Conservation (phyloP, 2,113 vertebrate genomes). For the Eulemur macaco region DNA sequence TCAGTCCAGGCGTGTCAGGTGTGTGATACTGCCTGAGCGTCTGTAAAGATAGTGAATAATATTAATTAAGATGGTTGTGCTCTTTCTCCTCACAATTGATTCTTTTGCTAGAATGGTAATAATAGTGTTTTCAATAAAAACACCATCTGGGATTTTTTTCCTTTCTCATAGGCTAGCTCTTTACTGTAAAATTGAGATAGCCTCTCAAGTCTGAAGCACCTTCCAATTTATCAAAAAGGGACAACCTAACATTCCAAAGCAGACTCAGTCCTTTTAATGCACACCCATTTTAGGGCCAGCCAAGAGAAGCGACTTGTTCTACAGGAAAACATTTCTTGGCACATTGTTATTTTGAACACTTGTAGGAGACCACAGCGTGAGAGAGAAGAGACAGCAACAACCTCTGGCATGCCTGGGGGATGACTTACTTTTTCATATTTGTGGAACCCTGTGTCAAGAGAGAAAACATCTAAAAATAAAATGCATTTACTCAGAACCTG, state of each 20-base stretch:
- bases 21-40: neutral
- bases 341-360: conserved; percentile 64
- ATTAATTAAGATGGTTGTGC: conserved; percentile 23
- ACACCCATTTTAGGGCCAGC: neutral
- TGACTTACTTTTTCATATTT: conserved; percentile 43
- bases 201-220: conserved; percentile 31
- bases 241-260: conserved; percentile 9
- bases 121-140: conserved; percentile 41
- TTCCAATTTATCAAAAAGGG: conserved; percentile 56
- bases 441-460: conserved; percentile 34
- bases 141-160: conserved; percentile 14
- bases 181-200: conserved; percentile 51
- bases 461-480: conserved; percentile 66
- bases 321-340: conserved; percentile 58
- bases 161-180: conserved; percentile 28
- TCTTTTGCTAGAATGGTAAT: conserved; percentile 41
- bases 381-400: neutral
- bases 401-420: neutral
- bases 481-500: conserved; percentile 53
- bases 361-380: conserved; percentile 20
- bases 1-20: neutral
- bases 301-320: conserved; percentile 22
- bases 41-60: neutral
- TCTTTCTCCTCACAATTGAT: conserved; percentile 43
- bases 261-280: conserved; percentile 37